Base-by-base conservation (phyloP, 2,888 invertebrate genomes). In the Neoscelio sp. region DNA sequence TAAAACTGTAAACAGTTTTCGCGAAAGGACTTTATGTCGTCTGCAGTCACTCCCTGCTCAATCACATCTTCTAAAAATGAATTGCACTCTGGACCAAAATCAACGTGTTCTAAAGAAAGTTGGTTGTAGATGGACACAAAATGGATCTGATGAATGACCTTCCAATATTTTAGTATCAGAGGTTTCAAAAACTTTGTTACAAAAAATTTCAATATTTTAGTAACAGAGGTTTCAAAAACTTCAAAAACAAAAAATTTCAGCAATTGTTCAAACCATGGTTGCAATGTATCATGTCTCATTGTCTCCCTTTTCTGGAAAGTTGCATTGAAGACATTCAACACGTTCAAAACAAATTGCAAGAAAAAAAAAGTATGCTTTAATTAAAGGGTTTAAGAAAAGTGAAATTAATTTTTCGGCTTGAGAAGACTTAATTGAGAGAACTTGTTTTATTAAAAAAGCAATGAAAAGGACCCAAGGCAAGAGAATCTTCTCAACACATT, bases 241-340 rank as follows among this genome's bases (percentile, higher is more conserved):
- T 62, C n/a, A n/a, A n/a, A n/a, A 5, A 40, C 35, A 20, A 70
- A 15, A 30, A 62, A 20, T 1, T 7, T 2, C 18, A 65, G 33
- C 12, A 65, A 20, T 10, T 33, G 18, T 18, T 26, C 30, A 8
- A 58, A 70, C 20, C 15, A 20, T 13, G 56, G 33, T 26, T 78
- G 74, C 6, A 74, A 26, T 10, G 20, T 30, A n/a, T n/a, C n/a
- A 17, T 78, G 78, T 1, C 74, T 50, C 10, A 54, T 35, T 15
- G 70, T 70, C 8, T 38, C 50, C 2, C 12, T 20, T 23, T 28
- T 35, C 64, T 78, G 68, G 42, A 78, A 78, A 17, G 38, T 12
- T 10, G 74, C 64, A 48, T 75, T 78, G 8, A 74, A 40, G 26
- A 40, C 40, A 7, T 78, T 78, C 15, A 78, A 68, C n/a, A 17